A percentile compares a stretch with the other conserved stretches of the same genome.
Evolutionary conservation across 2,797 vertebrate genomes (phyloP).

Genomic region (Stomatorhinus walkeri): DNA sequence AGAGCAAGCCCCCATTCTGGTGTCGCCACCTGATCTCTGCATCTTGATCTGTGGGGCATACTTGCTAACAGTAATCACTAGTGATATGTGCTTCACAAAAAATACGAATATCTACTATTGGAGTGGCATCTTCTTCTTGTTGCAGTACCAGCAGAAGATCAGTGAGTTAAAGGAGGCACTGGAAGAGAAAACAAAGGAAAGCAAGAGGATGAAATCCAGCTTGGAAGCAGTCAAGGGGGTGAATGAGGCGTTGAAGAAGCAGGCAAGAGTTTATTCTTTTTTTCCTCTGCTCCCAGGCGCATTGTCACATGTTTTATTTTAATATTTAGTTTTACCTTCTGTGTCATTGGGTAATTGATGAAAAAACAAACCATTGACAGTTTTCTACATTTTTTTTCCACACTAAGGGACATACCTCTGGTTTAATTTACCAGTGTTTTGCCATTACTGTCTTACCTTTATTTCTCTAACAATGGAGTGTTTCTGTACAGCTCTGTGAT

Average conservation of each 20-base stretch:
- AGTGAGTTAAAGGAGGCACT: conserved; percentile 65
- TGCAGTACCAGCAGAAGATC: conserved; percentile 70
- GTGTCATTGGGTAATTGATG: neutral
- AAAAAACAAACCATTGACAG: neutral
- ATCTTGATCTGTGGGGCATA: neutral
- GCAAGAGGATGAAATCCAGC: conserved; percentile 71
- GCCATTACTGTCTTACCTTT: neutral
- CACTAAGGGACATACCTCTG: conserved; percentile 39
- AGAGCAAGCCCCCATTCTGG: neutral
- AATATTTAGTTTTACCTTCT: neutral
- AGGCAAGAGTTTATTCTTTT: conserved; percentile 51
- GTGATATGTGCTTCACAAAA: neutral
- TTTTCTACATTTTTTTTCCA: neutral
- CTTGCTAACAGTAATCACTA: neutral
- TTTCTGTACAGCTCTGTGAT: conserved; percentile 64
- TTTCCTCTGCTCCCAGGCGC: neutral
- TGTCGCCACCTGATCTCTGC: neutral
- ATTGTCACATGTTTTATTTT: neutral
- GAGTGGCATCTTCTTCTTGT: conserved; percentile 22
- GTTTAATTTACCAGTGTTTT: neutral
- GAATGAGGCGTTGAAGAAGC: conserved; percentile 76
- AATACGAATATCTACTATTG: neutral
- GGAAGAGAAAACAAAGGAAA: conserved; percentile 73
- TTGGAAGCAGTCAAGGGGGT: conserved; percentile 74
- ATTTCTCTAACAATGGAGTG: conserved; percentile 16